Evolutionary conservation across 2,797 vertebrate genomes (phyloP).

Genomic region (Heliangelus exortis): DNA sequence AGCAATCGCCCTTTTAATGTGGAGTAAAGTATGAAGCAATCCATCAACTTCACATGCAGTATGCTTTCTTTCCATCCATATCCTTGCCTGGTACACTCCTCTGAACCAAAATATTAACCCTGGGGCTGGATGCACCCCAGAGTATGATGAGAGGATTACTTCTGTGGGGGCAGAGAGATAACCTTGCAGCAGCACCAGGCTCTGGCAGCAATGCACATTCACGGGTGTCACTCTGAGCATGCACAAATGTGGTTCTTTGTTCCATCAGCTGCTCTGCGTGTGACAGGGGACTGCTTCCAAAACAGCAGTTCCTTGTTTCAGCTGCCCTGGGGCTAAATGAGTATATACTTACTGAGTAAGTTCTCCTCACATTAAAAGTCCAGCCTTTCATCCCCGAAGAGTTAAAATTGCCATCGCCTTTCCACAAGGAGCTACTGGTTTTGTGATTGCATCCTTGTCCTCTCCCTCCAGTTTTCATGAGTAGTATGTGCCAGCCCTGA

Average conservation of each 20-base stretch:
- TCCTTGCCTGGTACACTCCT: not conserved
- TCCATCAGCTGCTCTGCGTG: conserved; percentile 33
- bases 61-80: not conserved
- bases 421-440: not conserved
- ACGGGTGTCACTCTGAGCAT: not conserved
- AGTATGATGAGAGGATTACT: not conserved
- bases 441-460: not conserved
- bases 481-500: not conserved
- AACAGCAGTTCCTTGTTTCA: conserved; percentile 34
- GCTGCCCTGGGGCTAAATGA: not conserved
- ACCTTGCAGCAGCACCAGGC: not conserved
- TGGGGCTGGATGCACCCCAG: not conserved
- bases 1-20: not conserved
- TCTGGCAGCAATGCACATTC: not conserved
- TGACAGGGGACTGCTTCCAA: not conserved
- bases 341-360: not conserved
- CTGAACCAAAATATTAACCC: not conserved
- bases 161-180: not conserved
- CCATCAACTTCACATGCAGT: not conserved
- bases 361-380: not conserved
- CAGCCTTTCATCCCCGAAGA: not conserved
- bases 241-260: not conserved
- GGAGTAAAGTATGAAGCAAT: not conserved
- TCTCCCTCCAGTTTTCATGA: not conserved
- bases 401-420: not conserved